phyloP scores from a whole-genome alignment of 2,888 invertebrate species.

The Meta bourneti region DNA sequence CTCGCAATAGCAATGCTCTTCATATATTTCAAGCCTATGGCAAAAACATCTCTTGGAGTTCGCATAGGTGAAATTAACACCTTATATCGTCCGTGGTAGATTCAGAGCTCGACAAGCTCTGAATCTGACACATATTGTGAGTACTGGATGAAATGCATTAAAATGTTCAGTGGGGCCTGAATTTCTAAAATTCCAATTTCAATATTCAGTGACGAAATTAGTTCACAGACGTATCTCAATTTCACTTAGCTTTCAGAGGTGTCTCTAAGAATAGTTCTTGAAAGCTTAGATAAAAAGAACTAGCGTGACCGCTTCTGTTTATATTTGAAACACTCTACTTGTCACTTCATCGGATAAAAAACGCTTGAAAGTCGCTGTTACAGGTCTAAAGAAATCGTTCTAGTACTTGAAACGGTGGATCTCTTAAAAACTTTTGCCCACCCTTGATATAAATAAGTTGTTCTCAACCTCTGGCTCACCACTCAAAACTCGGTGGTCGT shows the following conservation, averaged over 20 bases:
- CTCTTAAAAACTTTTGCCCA: not conserved
- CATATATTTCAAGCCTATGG: too few species aligned
- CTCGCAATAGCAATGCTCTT: too few species aligned
- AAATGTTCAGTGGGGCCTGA: too few species aligned
- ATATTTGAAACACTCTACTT: not conserved
- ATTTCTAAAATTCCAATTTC: too few species aligned
- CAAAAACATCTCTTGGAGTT: too few species aligned
- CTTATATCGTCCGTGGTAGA: too few species aligned
- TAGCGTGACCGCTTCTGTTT: not conserved
- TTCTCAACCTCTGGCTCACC: too few species aligned
- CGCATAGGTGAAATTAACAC: too few species aligned
- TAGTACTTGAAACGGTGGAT: not conserved
- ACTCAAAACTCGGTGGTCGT: too few species aligned
- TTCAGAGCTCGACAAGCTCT: too few species aligned
- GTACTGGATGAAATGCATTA: too few species aligned
- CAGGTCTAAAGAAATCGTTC: not conserved
- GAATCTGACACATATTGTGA: too few species aligned
- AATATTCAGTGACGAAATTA: not conserved
- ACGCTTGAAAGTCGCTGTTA: not conserved
- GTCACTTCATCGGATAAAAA: not conserved
- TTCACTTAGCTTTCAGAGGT: not conserved
- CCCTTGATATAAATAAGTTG: not conserved
- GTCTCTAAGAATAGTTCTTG: not conserved
- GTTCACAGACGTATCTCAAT: not conserved
- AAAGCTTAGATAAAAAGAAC: not conserved